These are phyloP conservation scores for Gavialis gangeticus DNA, from an alignment of 2,113 vertebrate species.

Conservation along the genomic window DNA sequence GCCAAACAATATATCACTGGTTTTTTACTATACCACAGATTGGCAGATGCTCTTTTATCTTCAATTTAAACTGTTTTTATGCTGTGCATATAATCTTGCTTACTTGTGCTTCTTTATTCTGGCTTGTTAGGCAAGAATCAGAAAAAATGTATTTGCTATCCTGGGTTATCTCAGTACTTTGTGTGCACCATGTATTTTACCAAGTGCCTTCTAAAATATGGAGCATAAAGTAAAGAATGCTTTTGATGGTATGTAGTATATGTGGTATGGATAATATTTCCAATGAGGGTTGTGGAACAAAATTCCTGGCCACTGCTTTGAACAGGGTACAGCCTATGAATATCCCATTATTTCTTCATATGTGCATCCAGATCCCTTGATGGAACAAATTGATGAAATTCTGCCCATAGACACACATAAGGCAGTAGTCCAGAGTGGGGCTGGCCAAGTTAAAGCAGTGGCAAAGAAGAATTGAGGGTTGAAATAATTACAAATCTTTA, in stretches of 20 bases:
- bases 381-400: not conserved
- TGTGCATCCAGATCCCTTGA: not conserved
- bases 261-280: not conserved
- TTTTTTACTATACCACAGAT: not conserved
- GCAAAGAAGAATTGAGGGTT: not conserved
- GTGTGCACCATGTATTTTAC: not conserved
- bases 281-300: not conserved
- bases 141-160: not conserved
- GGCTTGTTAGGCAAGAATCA: not conserved
- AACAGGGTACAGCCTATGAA: not conserved
- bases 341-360: fast-evolving
- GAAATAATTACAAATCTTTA: not conserved
- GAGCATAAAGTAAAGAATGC: not conserved
- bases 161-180: not conserved
- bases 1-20: not conserved
- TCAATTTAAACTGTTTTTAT: not conserved
- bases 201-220: not conserved
- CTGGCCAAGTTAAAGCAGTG: not conserved
- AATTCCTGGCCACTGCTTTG: not conserved
- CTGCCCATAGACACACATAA: fast-evolving
- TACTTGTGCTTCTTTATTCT: not conserved
- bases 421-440: not conserved
- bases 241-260: not conserved
- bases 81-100: not conserved
- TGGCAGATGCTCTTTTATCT: not conserved